phyloP scores from a whole-genome alignment of 2,888 invertebrate species.

The Stegophylla sp. region DNA sequence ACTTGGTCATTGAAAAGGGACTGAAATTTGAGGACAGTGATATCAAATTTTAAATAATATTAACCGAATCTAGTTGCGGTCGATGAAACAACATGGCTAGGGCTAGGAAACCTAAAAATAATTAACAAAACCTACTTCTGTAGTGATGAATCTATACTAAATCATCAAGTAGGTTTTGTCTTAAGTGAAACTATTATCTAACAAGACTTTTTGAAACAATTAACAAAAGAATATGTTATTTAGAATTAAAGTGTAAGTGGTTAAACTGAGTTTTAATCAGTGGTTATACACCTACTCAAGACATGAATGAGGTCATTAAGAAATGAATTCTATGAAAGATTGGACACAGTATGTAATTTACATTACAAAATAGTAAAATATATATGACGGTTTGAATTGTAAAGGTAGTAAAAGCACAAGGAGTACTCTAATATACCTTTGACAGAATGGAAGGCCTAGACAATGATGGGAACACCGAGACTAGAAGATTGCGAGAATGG shows the following conservation, averaged over 20 bases:
- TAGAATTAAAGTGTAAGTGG: slow-evolving; percentile 26
- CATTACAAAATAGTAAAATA: slow-evolving; percentile 17
- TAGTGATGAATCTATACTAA: slow-evolving; percentile 12
- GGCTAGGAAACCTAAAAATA: slow-evolving; percentile 16
- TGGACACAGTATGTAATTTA: slow-evolving; percentile 18
- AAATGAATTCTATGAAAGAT: slow-evolving; percentile 27
- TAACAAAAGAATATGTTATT: slow-evolving; percentile 25
- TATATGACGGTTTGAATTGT: slow-evolving; percentile 4
- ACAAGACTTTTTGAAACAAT: slow-evolving; percentile 5
- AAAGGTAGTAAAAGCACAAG: background rate
- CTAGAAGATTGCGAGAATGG: too few relatives aligned
- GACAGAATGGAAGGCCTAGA: too few relatives aligned
- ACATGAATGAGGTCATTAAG: slow-evolving; percentile 1
- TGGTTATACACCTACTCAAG: slow-evolving; percentile 27
- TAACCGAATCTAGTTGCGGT: background rate
- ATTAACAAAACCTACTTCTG: slow-evolving; percentile 6
- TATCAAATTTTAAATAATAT: background rate
- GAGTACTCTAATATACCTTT: too few relatives aligned
- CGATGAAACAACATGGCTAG: slow-evolving; percentile 9
- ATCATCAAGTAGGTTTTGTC: slow-evolving; percentile 22
- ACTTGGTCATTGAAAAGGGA: slow-evolving; percentile 17
- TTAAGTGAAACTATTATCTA: slow-evolving; percentile 26
- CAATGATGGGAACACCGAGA: too few relatives aligned
- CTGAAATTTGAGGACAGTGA: background rate
- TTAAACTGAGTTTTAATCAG: slow-evolving; percentile 15